phyloP scores from a whole-genome alignment of 2,888 invertebrate species.

The Parnassius apollo region DNA sequence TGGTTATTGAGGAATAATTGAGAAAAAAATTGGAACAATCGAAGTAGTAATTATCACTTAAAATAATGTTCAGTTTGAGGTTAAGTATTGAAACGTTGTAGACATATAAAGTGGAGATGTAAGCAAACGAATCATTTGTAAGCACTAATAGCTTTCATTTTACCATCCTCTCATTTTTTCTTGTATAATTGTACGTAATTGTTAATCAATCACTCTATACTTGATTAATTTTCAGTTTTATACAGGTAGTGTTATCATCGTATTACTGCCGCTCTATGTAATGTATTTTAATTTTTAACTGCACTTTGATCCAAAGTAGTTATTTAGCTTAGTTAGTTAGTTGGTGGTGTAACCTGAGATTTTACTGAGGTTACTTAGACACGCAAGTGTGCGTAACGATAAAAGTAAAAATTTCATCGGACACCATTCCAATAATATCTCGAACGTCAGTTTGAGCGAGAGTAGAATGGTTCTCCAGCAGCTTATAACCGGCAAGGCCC shows the following conservation, averaged over 20 bases:
- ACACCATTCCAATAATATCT: no score
- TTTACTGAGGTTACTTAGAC: no score
- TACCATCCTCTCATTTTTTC: slow-evolving; percentile 10
- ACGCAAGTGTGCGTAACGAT: no score
- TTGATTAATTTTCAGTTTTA: slow-evolving; percentile 12
- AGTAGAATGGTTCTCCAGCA: no score
- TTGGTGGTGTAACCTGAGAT: no score
- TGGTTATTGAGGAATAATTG: background rate
- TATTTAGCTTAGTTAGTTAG: no score
- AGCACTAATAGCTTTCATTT: slow-evolving; percentile 34
- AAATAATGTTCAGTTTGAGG: slow-evolving; percentile 56
- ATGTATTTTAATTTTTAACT: background rate
- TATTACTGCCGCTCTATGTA: background rate
- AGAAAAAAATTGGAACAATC: slow-evolving; percentile 1
- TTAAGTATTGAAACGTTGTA: slow-evolving; percentile 62
- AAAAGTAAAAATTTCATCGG: no score
- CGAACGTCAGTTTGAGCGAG: no score
- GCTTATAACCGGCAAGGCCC: no score
- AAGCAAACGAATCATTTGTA: slow-evolving; percentile 19
- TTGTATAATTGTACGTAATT: slow-evolving; percentile 17
- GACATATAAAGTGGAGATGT: slow-evolving; percentile 30
- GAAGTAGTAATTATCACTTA: slow-evolving; percentile 31
- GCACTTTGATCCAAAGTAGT: background rate
- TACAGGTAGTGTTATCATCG: background rate
- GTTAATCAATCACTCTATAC: slow-evolving; percentile 5